Base-by-base conservation (phyloP, 2,113 vertebrate genomes). In the Onychorhynchus coronatus region DNA sequence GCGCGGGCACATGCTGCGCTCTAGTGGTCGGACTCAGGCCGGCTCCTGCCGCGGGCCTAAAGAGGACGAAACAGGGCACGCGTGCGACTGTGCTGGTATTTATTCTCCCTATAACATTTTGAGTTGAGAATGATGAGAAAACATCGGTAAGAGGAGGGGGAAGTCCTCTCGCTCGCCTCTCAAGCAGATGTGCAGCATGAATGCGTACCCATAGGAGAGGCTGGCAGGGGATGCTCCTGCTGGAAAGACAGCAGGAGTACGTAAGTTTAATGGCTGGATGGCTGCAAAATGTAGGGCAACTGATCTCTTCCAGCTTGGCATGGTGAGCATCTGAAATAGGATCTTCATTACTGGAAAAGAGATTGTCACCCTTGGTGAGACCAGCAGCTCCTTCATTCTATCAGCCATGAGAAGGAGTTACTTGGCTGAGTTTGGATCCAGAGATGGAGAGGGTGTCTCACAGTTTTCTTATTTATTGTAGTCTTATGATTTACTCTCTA, bases 1-100 rank as follows among this genome's bases (percentile, higher is more conserved):
- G 4, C 13, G 61, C 41, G 91, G 91, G 27, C 41, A 2, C 9
- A 21, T 97, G 85, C 96, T 97, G 95, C 97, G 1, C 96, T 91
- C 97, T 97, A 94, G 96, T 28, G 97, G 96, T 59, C 76, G 49
- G 23, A 13, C 14, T 3, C 19, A 3, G n/a, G 44, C 58, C 6
- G 14, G 49, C 49, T 50, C 37, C 65, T 14, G 44, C 52, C 37
- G 2, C 30, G 1, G 7, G 9, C 12, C 42, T 8, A 2, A 0
- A 10, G 35, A 14, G n/a, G 33, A 0, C 37, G 16, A 37, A 25
- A 17, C 37, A 0, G 8, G 19, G 12, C 78, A 9, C 0, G 0
- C 5, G 2, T 1, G 23, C 0, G 11, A 5, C 53, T 42, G 2
- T 7, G 46, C 46, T 8, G 42, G 13, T 10, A 5, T 33, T 50